Conservation (phyloP, 2,888 invertebrate species). For the Apamea crenata region DNA sequence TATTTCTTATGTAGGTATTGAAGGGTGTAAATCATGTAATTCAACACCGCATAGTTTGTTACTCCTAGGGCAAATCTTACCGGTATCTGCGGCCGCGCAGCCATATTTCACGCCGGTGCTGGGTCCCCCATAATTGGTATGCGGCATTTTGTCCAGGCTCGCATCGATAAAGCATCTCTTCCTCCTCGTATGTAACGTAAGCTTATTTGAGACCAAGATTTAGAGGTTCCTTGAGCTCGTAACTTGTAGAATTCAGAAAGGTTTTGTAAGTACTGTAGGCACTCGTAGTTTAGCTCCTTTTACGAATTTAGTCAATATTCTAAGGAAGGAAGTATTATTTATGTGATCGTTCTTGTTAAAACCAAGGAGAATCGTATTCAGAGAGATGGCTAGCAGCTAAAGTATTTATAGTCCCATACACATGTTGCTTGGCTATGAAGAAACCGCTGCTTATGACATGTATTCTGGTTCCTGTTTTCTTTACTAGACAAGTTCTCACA, state of each 20-base stretch:
- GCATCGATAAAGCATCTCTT: conserved; percentile 71
- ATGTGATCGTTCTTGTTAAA: not conserved
- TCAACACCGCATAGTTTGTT: conserved; percentile 58
- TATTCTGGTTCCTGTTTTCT: conserved; percentile 49
- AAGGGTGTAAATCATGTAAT: conserved; percentile 65
- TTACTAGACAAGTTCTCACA: conserved; percentile 46
- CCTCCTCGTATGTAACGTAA: conserved; percentile 65
- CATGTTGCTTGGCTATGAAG: conserved; percentile 14
- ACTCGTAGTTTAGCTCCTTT: conserved; percentile 15
- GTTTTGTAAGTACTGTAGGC: conserved; percentile 59
- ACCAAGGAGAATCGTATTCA: not conserved
- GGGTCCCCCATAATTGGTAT: conserved; percentile 72
- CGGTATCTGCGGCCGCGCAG: conserved; percentile 63
- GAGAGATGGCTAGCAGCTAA: conserved; percentile 1
- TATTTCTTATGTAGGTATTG: conserved; percentile 58
- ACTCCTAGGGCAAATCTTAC: conserved; percentile 61
- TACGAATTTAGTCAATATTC: conserved; percentile 1
- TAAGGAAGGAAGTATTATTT: not conserved
- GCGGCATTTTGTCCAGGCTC: conserved; percentile 70
- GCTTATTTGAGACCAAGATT: conserved; percentile 66
- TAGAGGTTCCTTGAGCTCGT: conserved; percentile 53
- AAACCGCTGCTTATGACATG: conserved; percentile 35
- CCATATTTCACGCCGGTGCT: conserved; percentile 65
- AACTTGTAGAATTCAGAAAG: conserved; percentile 52
- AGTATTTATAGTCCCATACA: conserved; percentile 19